These are phyloP conservation scores for Sarcophaga variegata DNA, from an alignment of 2,888 invertebrate species.

Conservation along the genomic window DNA sequence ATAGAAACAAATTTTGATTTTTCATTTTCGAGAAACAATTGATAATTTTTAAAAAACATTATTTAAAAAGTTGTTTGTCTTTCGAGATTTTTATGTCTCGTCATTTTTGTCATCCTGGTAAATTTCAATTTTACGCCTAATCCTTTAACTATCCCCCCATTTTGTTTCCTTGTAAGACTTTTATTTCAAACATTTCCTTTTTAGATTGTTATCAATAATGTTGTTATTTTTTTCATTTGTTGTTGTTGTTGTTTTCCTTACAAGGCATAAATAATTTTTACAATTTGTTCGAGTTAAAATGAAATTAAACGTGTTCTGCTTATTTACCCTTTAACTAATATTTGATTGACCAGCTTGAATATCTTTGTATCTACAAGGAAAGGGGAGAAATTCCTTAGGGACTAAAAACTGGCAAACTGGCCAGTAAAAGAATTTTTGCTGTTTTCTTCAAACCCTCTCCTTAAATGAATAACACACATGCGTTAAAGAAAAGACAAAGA, in stretches of 20 bases:
- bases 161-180: not conserved
- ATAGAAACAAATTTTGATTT: no score
- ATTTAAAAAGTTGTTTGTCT: not conserved
- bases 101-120: not conserved
- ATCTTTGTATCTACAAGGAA: constrained; percentile 5
- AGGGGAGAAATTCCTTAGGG: constrained; percentile 42
- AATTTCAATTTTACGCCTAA: constrained; percentile 15
- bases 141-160: not conserved
- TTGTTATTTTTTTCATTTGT: not conserved
- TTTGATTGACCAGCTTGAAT: constrained; percentile 59
- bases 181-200: not conserved
- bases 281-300: constrained; percentile 63
- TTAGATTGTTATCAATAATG: constrained; percentile 47
- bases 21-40: no score
- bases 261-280: constrained; percentile 65
- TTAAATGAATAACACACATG: not conserved
- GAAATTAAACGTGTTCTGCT: constrained; percentile 52
- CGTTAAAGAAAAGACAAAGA: not conserved
- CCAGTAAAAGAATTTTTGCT: constrained; percentile 42
- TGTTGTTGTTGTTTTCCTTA: constrained; percentile 25
- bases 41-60: no score
- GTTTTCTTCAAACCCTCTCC: constrained; percentile 25
- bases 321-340: constrained; percentile 49
- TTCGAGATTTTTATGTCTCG: not conserved
- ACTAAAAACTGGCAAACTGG: constrained; percentile 40